These are phyloP conservation scores for Onychostoma macrolepis DNA, from an alignment of 2,113 vertebrate species.

Conservation along the genomic window DNA sequence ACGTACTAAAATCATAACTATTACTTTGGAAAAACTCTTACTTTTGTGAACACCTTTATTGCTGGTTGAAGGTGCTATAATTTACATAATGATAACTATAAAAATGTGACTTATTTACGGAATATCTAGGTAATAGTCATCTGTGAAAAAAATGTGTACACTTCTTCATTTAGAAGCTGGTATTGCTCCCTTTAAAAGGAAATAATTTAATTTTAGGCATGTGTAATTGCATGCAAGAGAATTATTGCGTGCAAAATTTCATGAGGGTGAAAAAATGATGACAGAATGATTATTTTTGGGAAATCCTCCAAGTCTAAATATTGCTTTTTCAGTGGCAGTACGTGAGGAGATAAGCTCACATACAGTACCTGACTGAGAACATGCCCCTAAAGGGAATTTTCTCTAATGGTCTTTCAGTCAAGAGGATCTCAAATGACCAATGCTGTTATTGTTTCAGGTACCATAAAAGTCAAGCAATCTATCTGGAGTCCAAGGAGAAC, in stretches of 20 bases:
- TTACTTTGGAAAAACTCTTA: not conserved
- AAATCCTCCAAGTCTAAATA: not conserved
- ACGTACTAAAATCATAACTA: not conserved
- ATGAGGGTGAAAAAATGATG: not conserved
- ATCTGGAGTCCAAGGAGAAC: slow-evolving; percentile 97
- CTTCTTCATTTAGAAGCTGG: not conserved
- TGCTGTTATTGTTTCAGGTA: slow-evolving; percentile 80
- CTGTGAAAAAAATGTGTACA: not conserved
- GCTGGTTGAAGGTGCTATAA: not conserved
- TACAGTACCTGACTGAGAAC: not conserved
- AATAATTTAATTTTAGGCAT: not conserved
- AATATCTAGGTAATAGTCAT: not conserved
- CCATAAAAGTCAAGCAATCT: slow-evolving; percentile 98
- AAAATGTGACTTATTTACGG: not conserved
- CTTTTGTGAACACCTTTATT: not conserved
- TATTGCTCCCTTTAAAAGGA: not conserved
- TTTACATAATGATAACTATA: not conserved
- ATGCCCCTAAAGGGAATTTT: not conserved
- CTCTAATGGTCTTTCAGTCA: not conserved
- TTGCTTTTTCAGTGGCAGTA: not conserved
- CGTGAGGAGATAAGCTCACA: not conserved
- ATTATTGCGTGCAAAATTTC: not conserved
- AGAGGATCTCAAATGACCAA: not conserved
- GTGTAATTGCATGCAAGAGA: not conserved
- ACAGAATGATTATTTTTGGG: not conserved